phyloP scores from a whole-genome alignment of 1,140 invertebrate genomes.

The Bombus haemorrhoidalis region DNA sequence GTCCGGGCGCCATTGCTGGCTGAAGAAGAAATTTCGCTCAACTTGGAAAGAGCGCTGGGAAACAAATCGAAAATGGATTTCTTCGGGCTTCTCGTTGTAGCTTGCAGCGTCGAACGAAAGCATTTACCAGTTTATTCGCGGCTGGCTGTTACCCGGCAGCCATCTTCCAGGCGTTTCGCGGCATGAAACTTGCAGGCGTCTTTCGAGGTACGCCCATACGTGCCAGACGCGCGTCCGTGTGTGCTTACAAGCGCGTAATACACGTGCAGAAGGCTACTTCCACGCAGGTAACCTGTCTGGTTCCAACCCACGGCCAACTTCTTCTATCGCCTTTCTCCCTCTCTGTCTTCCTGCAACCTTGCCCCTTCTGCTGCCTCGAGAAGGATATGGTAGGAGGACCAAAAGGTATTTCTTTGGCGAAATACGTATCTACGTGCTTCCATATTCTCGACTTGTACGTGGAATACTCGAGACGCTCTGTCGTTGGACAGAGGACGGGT shows the following conservation, averaged over 20 bases:
- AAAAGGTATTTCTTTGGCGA: conserved; percentile 64
- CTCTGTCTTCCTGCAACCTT: not conserved
- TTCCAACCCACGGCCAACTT: conserved; percentile 72
- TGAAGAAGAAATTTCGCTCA: conserved; percentile 36
- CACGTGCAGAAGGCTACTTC: conserved; percentile 41
- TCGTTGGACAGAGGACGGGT: conserved; percentile 49
- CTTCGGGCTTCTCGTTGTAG: conserved; percentile 50
- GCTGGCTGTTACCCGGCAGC: conserved; percentile 70
- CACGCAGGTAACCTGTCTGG: conserved; percentile 68
- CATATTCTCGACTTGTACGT: conserved; percentile 70
- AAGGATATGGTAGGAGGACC: conserved; percentile 47
- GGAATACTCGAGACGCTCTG: conserved; percentile 71
- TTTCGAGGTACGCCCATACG: conserved; percentile 73
- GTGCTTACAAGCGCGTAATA: conserved; percentile 40
- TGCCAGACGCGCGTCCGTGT: conserved; percentile 48
- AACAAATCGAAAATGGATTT: conserved; percentile 70
- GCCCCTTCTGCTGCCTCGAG: not conserved
- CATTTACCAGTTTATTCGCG: conserved; percentile 74
- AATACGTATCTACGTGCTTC: conserved; percentile 77
- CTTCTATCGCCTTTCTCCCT: conserved; percentile 70
- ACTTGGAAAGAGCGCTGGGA: conserved; percentile 12
- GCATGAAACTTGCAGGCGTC: conserved; percentile 76
- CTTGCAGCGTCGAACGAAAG: conserved; percentile 60
- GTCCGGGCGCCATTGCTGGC: conserved; percentile 20
- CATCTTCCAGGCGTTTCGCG: conserved; percentile 71